Evolutionary conservation across 2,797 vertebrate species (phyloP), one percentile per base, ranked within the genome.

Genomic region (Halcyon leucocephala): DNA sequence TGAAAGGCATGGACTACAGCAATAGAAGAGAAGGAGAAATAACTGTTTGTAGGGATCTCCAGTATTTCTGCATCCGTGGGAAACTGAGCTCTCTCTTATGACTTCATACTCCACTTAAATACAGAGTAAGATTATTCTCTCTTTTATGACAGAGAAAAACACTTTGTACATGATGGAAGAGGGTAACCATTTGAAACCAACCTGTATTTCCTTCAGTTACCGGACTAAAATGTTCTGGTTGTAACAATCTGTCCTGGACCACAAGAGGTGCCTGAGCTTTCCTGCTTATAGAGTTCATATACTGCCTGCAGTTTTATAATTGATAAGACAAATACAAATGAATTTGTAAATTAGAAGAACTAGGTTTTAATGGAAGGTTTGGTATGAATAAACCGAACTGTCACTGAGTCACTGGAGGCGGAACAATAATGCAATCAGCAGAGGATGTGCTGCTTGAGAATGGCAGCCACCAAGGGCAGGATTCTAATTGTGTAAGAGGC

Each of bases 341-440:
- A 80, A 87, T 90, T 55, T 86, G 26, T 80, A 96, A 94, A 88
- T 90, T 86, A 92, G 62, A 12, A 6, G 80, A 92, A 91, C 79
- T 81, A 71, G 46, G 46, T 58, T 60, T 81, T 94, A 95, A 79
- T 89, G 66, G 62, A 82, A 95, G 55, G 85, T 84, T 89, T 91
- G 54, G 12, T 96, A 54, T 91, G 86, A 94, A 95, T 82, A 94
- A 96, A 64, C 62, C 86, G 57, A 70, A 92, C 65, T 91, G 14
- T 89, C 86, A 58, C 46, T 58, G 82, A 94, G 41, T 66, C 89
- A 88, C 54, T 86, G 88, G 70, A 90, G 79, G 31, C 67, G 61
- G 83, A 95, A 94, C 93, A 96, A 95, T 97, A 94, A 93, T 76
- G 94, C 92, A 96, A 92, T 96, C 96, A 97, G 77, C 83, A 90